These are phyloP conservation scores for Anas bahamensis DNA, from an alignment of 2,797 vertebrate species.

Conservation along the genomic window DNA sequence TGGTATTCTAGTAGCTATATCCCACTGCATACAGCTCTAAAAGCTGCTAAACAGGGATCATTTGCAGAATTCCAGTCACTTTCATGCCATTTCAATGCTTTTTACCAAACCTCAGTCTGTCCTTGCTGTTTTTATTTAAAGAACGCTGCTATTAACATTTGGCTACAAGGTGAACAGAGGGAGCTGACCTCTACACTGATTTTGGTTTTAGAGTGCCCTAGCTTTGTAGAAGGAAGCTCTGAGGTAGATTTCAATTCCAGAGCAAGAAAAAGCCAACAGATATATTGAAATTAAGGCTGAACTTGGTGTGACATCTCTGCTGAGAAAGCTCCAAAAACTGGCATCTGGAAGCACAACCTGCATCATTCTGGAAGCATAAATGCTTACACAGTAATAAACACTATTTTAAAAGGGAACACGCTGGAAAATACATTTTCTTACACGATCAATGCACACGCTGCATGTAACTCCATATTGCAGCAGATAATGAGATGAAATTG, in stretches of 20 bases:
- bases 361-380: background rate
- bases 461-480: background rate
- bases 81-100: conserved; percentile 34
- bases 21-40: background rate
- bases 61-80: conserved; percentile 42
- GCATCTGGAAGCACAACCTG: background rate
- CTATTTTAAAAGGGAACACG: background rate
- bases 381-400: background rate
- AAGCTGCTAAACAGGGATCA: conserved; percentile 51
- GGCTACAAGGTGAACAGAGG: background rate
- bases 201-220: background rate
- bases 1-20: conserved; percentile 39
- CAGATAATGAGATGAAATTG: background rate
- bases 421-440: background rate
- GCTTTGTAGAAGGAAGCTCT: conserved; percentile 3
- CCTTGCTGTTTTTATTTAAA: conserved; percentile 2
- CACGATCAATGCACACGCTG: background rate
- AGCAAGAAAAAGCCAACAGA: background rate
- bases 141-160: background rate
- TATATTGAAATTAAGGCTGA: background rate
- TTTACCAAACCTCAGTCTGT: conserved; percentile 12
- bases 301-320: background rate
- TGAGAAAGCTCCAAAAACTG: background rate
- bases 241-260: background rate
- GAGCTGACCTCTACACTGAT: background rate